Conservation (phyloP, 2,113 vertebrate species). For the Caretta caretta region DNA sequence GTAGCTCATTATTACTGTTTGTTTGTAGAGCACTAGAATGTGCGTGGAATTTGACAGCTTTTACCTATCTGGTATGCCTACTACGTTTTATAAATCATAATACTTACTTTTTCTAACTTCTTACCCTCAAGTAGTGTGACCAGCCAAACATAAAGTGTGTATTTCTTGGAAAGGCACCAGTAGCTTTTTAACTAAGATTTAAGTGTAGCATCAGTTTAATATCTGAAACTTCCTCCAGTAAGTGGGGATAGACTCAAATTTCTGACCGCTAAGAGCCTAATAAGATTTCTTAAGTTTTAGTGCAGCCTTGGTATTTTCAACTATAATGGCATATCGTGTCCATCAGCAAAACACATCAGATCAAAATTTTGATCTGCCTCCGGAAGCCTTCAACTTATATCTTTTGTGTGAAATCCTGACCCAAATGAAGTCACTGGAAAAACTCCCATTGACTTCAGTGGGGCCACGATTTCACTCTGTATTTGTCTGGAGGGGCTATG, state of each 20-base stretch:
- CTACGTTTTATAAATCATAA: background rate
- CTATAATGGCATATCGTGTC: background rate
- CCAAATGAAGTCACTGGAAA: background rate
- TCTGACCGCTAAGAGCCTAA: too few relatives aligned
- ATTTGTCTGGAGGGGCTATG: background rate
- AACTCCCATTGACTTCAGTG: background rate
- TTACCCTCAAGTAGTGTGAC: background rate
- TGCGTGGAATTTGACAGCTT: background rate
- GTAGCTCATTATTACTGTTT: background rate
- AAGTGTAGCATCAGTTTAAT: background rate
- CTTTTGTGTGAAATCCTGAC: background rate
- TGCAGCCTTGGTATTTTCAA: background rate
- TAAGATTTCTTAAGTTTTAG: too few relatives aligned
- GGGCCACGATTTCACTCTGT: background rate
- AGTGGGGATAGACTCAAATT: background rate
- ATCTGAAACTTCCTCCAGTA: background rate
- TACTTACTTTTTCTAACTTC: background rate
- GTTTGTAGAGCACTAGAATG: background rate
- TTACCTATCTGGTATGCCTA: background rate
- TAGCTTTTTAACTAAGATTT: background rate
- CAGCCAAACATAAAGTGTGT: background rate
- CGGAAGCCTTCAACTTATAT: fast-evolving
- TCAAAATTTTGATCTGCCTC: background rate
- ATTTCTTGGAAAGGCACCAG: background rate
- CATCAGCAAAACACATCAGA: too few relatives aligned